phyloP scores from a whole-genome alignment of 2,797 vertebrate genomes.

The Potorous gilbertii region DNA sequence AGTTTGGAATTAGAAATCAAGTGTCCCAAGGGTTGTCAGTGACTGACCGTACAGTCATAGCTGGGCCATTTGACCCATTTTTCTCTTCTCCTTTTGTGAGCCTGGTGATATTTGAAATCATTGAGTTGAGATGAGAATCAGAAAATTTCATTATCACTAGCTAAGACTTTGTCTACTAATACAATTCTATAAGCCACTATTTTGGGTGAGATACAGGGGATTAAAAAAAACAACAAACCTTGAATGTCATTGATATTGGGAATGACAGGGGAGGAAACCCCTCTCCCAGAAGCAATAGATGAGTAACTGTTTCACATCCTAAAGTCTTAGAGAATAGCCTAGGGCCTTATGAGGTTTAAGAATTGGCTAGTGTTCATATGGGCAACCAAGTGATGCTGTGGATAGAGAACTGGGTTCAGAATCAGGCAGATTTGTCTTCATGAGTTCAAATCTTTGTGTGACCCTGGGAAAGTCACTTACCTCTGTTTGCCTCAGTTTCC shows the following conservation, averaged over 20 bases:
- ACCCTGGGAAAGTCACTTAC: neutral
- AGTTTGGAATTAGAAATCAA: neutral
- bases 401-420: neutral
- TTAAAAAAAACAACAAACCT: neutral
- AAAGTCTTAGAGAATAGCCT: neutral
- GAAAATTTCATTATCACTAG: neutral
- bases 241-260: neutral
- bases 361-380: neutral
- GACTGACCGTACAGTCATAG: neutral
- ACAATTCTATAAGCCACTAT: neutral
- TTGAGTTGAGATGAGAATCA: neutral
- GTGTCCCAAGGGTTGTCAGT: neutral
- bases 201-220: neutral
- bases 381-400: neutral
- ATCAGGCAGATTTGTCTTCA: neutral
- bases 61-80: neutral
- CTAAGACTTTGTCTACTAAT: neutral
- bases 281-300: neutral
- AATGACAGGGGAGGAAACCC: neutral
- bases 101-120: neutral
- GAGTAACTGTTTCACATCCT: neutral
- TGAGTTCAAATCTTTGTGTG: neutral
- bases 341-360: neutral
- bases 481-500: neutral
- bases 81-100: neutral